Evolutionary conservation across 2,113 vertebrate species (phyloP), one percentile per base, ranked within the genome.

Genomic region (Barbus barbus): DNA sequence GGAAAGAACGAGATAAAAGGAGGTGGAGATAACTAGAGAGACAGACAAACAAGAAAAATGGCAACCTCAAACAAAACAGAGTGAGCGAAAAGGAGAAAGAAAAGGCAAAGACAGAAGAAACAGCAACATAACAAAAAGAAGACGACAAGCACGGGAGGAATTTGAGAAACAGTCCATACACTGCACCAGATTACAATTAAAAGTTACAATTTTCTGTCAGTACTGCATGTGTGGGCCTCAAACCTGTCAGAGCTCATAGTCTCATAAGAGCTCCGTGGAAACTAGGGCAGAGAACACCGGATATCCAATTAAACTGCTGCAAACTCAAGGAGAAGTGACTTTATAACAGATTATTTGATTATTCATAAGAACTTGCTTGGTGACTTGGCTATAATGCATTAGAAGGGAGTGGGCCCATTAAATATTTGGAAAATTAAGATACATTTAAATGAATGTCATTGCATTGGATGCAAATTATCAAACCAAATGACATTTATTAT

Each of bases 191-290:
- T 83, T 65, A 18, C 9, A 20, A 18, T 73, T 83, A 48, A 83
- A 83, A 51, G 24, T 65, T 83, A 36, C 3, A 11, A 63, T 74
- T 76, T 83, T 83, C 28, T 83, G 82, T 83, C 82, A 83, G 82
- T 24, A 26, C 72, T 46, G 36, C 26, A 36, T 83, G 82, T 65
- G 58, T 76, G 72, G 72, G 41, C 41, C 73, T 76, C 24, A 61
- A 83, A 75, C 41, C 58, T 83, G 82, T 83, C 82, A 83, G 26
- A 76, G 56, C 44, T 65, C 22, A 83, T 75, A 46, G 56, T 53
- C 44, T 83, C 58, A 83, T 14, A 83, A 48, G 58, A 9, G 3
- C 41, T 65, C 60, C 65, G 38, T 83, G 26, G 41, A 83, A 83
- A 76, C 28, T 76, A 28, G 72, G 73, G 48, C 72, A 83, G 41